phyloP scores from a whole-genome alignment of 2,888 invertebrate species.

The Atrina japonica region DNA sequence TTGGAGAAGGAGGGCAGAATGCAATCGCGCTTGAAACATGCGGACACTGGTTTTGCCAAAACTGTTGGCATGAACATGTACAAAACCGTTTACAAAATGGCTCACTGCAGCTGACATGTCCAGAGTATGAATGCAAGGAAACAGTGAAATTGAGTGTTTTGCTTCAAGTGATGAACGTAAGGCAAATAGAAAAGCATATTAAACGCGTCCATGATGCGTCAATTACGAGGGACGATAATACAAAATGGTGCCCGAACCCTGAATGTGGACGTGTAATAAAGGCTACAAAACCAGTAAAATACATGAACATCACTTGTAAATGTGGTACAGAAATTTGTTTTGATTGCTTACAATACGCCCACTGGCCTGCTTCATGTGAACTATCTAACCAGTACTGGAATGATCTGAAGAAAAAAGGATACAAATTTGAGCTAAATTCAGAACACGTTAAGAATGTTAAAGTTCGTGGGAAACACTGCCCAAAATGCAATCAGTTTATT shows the following conservation, averaged over 20 bases:
- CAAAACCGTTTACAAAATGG: slow-evolving; percentile 42
- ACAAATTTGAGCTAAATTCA: slow-evolving; percentile 35
- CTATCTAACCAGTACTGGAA: slow-evolving; percentile 42
- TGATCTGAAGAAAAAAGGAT: slow-evolving; percentile 46
- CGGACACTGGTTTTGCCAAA: slow-evolving; percentile 65
- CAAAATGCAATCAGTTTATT: slow-evolving; percentile 57
- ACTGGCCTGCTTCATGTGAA: slow-evolving; percentile 65
- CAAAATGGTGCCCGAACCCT: slow-evolving; percentile 62
- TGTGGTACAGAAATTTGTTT: slow-evolving; percentile 61
- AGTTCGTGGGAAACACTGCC: slow-evolving; percentile 61
- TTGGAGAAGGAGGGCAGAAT: slow-evolving; percentile 27
- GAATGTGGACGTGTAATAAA: slow-evolving; percentile 55
- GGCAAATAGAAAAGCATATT: no score
- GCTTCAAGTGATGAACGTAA: slow-evolving; percentile 17
- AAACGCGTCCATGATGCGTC: no score
- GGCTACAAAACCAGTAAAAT: slow-evolving; percentile 20
- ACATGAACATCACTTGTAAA: slow-evolving; percentile 45
- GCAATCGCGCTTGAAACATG: slow-evolving; percentile 55
- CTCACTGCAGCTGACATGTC: slow-evolving; percentile 45
- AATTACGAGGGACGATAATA: no score
- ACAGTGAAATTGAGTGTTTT: slow-evolving; percentile 38
- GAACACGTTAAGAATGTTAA: neutral
- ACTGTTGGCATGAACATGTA: slow-evolving; percentile 59
- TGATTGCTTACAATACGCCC: slow-evolving; percentile 55
- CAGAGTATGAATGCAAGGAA: slow-evolving; percentile 55